A percentile compares a stretch with the other conserved stretches of the same genome.
Conservation (phyloP, 1,140 invertebrate species). For the Drosophila teissieri region DNA sequence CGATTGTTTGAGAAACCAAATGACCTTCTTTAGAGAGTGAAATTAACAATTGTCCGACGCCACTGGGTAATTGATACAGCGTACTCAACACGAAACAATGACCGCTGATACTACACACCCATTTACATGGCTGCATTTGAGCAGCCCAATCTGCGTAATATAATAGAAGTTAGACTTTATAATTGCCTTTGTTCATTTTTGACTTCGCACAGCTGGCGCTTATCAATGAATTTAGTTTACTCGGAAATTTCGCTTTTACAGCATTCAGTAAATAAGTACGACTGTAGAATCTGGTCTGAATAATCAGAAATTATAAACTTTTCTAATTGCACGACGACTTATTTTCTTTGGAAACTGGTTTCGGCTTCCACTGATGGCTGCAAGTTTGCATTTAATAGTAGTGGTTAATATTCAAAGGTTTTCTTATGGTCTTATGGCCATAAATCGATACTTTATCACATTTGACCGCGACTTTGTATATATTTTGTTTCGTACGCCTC, state of each 20-base stretch:
- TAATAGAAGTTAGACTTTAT: constrained; percentile 4
- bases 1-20: too few relatives aligned
- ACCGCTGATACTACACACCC: constrained; percentile 6
- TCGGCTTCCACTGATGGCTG: not conserved
- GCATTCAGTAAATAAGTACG: not conserved
- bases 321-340: not conserved
- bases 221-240: constrained; percentile 32
- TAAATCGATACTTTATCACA: constrained; percentile 34
- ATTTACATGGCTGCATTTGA: not conserved
- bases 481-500: constrained; percentile 17
- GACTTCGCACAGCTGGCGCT: constrained; percentile 35
- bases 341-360: constrained; percentile 13
- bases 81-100: constrained; percentile 33
- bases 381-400: constrained; percentile 5
- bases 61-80: constrained; percentile 40
- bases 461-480: constrained; percentile 5
- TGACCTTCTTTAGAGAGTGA: constrained; percentile 24
- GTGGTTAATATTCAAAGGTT: constrained; percentile 9
- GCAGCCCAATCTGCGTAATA: constrained; percentile 26
- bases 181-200: constrained; percentile 6
- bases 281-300: not conserved
- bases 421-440: not conserved
- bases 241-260: not conserved
- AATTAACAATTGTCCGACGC: constrained; percentile 31
- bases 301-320: not conserved